Evolutionary conservation across 2,888 invertebrate species (phyloP).

Genomic region (Hermaeophaga mercurialis): DNA sequence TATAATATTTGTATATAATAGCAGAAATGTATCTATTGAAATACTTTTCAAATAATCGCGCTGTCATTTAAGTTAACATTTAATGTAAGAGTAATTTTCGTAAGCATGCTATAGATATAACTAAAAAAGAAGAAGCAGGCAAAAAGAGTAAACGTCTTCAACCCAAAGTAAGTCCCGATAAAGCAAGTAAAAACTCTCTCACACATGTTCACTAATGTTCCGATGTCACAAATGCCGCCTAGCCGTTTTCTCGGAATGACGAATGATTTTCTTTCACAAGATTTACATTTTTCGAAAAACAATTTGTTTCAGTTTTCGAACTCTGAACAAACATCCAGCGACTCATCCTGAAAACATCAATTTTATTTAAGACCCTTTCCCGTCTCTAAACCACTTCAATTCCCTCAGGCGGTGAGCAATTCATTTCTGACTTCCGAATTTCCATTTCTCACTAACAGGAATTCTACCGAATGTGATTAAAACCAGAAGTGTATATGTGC

Average conservation of each 20-base stretch:
- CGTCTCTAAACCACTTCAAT: slow-evolving; percentile 34
- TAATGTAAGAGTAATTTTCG: too few species aligned
- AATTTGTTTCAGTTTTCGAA: slow-evolving; percentile 30
- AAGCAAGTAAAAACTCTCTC: slow-evolving; percentile 3
- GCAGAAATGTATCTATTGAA: too few species aligned
- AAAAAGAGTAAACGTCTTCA: too few species aligned
- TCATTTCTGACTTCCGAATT: slow-evolving; percentile 41
- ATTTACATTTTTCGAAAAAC: slow-evolving; percentile 30
- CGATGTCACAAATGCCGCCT: slow-evolving; percentile 6
- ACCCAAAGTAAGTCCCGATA: slow-evolving; percentile 1
- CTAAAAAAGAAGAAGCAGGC: too few species aligned
- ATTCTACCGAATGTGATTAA: slow-evolving; percentile 35
- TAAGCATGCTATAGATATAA: too few species aligned
- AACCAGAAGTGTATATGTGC: slow-evolving; percentile 23
- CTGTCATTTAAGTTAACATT: too few species aligned
- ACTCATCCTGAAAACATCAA: slow-evolving; percentile 35
- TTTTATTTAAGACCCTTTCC: slow-evolving; percentile 32
- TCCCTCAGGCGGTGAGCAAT: slow-evolving; percentile 39
- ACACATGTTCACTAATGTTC: slow-evolving; percentile 17
- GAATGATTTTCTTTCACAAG: slow-evolving; percentile 19
- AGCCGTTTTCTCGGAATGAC: slow-evolving; percentile 17
- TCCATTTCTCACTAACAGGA: slow-evolving; percentile 36
- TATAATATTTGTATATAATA: too few species aligned
- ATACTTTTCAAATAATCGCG: too few species aligned
- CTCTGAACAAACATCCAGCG: slow-evolving; percentile 25